Conservation (phyloP, 2,113 vertebrate genomes). For the Pithys albifrons region DNA sequence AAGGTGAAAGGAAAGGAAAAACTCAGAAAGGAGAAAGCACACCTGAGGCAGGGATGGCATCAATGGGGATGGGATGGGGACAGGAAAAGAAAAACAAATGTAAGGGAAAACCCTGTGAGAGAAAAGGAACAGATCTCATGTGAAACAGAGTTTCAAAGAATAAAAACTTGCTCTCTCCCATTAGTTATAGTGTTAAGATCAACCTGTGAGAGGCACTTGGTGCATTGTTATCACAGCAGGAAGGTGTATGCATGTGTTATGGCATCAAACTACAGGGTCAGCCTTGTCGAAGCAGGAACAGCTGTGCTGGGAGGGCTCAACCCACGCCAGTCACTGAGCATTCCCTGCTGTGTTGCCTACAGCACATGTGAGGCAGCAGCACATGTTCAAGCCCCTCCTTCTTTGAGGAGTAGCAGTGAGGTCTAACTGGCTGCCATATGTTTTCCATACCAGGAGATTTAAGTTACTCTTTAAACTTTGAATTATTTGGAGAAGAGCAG, state of each 20-base stretch:
- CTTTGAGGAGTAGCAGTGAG: neutral
- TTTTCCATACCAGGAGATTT: neutral
- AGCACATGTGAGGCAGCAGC: accelerated
- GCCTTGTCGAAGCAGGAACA: neutral
- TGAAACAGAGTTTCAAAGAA: neutral
- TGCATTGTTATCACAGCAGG: neutral
- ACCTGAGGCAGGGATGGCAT: neutral
- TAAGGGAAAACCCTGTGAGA: neutral
- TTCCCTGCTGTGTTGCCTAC: neutral
- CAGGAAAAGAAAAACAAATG: too few species aligned
- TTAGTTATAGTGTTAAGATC: neutral
- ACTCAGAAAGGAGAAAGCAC: neutral
- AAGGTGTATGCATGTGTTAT: neutral
- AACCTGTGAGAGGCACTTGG: neutral
- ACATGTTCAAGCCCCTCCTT: neutral
- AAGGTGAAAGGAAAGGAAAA: neutral
- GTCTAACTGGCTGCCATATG: neutral
- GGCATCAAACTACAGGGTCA: neutral
- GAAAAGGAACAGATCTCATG: neutral
- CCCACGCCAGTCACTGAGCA: accelerated
- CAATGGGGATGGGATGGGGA: neutral
- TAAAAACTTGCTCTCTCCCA: neutral
- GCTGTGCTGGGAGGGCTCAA: neutral
- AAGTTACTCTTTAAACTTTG: neutral
- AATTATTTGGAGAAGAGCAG: neutral